phyloP scores from a whole-genome alignment of 2,797 vertebrate species.

The Chelonia mydas region DNA sequence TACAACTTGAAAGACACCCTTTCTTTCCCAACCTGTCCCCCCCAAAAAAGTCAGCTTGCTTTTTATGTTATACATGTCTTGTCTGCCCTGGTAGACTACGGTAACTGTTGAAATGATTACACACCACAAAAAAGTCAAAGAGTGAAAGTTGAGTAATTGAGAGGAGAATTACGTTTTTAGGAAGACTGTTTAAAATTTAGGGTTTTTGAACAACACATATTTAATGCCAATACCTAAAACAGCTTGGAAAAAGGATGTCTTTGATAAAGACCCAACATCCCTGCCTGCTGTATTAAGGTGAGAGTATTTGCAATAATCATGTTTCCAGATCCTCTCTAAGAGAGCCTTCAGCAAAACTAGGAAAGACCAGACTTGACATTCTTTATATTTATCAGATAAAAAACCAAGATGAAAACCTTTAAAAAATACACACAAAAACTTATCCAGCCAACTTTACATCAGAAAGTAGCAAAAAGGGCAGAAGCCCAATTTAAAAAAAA shows the following conservation, averaged over 20 bases:
- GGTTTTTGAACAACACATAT: not conserved
- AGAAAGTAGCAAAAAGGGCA: not conserved
- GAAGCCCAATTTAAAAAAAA: not conserved
- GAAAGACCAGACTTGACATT: not conserved
- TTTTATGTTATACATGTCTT: not conserved
- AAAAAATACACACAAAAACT: not conserved
- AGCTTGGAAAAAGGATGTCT: not conserved
- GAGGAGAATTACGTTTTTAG: not conserved
- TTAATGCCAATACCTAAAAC: not conserved
- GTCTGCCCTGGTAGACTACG: not conserved
- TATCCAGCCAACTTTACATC: not conserved
- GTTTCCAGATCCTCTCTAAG: not conserved
- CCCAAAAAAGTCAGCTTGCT: not conserved
- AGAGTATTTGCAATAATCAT: not conserved
- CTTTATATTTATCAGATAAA: not conserved
- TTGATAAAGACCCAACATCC: not conserved
- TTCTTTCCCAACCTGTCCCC: rapidly evolving
- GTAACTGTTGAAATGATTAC: not conserved
- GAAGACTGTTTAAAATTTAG: not conserved
- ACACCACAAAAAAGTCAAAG: not conserved
- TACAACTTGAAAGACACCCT: not conserved
- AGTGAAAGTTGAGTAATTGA: not conserved
- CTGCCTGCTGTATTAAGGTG: not conserved
- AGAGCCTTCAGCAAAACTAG: not conserved
- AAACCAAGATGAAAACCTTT: not conserved